Evolutionary conservation across 1,140 invertebrate genomes (phyloP).

Genomic region (Dinoponera quadriceps): DNA sequence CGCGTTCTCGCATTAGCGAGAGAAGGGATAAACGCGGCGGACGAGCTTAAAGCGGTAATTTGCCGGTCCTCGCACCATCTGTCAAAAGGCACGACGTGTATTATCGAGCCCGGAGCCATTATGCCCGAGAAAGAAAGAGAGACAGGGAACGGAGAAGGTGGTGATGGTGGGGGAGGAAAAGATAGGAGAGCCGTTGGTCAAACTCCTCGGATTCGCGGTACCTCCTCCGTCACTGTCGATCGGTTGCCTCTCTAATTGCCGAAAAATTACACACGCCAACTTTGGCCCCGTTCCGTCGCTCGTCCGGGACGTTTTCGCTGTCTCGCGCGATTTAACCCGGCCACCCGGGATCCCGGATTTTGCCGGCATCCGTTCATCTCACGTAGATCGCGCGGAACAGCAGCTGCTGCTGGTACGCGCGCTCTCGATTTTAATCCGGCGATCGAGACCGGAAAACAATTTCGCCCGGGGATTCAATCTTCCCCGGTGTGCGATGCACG

Average conservation of each 20-base stretch:
- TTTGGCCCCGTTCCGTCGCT: conserved; percentile 59
- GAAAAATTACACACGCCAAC: conserved; percentile 80
- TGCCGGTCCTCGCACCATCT: conserved; percentile 80
- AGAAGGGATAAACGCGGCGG: conserved; percentile 70
- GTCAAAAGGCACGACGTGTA: conserved; percentile 79
- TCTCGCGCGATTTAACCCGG: conserved; percentile 21
- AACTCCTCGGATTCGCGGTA: conserved; percentile 34
- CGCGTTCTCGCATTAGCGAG: conserved; percentile 71
- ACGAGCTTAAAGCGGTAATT: conserved; percentile 80
- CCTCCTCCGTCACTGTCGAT: conserved; percentile 42
- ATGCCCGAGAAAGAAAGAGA: conserved; percentile 38
- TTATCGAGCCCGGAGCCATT: conserved; percentile 72
- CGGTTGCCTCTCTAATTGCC: conserved; percentile 75
- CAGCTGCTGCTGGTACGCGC: conserved; percentile 5
- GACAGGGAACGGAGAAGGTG: neutral
- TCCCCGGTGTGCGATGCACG: too few relatives aligned
- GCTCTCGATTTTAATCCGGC: too few relatives aligned
- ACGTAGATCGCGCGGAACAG: neutral
- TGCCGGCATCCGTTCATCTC: neutral
- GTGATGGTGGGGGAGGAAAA: neutral
- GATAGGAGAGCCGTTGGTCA: conserved; percentile 21
- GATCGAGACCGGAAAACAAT: too few relatives aligned
- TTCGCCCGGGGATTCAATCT: too few relatives aligned
- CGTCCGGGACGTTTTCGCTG: conserved; percentile 34
- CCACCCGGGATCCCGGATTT: conserved; percentile 20